A percentile compares a stretch with the other conserved stretches of the same genome.
These are phyloP conservation scores for Acanthosepion lycidas DNA, from an alignment of 2,888 invertebrate species.

Conservation along the genomic window DNA sequence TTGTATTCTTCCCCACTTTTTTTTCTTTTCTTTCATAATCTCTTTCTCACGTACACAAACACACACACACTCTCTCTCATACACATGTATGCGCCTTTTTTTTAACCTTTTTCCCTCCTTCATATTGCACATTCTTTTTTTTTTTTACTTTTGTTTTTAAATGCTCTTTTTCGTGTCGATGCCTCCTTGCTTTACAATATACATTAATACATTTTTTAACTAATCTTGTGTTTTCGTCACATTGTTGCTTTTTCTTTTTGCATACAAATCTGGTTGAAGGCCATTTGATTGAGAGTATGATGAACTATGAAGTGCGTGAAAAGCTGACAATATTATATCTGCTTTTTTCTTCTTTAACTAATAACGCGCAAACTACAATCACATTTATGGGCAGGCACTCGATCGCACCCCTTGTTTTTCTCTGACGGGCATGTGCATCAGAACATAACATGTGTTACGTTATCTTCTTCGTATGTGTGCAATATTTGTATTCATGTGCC, in stretches of 20 bases:
- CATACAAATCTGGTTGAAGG: background rate
- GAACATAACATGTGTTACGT: too few species aligned
- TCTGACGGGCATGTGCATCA: too few species aligned
- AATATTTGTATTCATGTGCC: background rate
- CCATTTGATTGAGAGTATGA: too few species aligned
- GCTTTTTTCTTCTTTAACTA: too few species aligned
- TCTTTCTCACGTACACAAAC: too few species aligned
- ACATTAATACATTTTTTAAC: too few species aligned
- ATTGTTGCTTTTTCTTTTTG: background rate
- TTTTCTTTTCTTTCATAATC: background rate
- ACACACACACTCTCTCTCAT: background rate
- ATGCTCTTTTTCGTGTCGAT: background rate
- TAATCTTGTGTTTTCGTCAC: background rate
- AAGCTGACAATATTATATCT: too few species aligned
- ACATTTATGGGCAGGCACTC: too few species aligned
- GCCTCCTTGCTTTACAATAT: background rate
- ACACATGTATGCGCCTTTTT: background rate
- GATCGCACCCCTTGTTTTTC: too few species aligned
- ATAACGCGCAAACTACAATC: too few species aligned
- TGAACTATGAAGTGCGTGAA: too few species aligned
- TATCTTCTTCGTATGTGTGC: too few species aligned
- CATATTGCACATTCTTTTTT: background rate
- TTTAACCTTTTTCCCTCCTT: background rate
- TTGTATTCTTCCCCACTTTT: background rate
- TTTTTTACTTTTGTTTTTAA: background rate